Percentiles rank a stretch among this genome's conserved stretches.
Conservation (phyloP, 2,113 vertebrate species). For the Bubalus kerabau region DNA sequence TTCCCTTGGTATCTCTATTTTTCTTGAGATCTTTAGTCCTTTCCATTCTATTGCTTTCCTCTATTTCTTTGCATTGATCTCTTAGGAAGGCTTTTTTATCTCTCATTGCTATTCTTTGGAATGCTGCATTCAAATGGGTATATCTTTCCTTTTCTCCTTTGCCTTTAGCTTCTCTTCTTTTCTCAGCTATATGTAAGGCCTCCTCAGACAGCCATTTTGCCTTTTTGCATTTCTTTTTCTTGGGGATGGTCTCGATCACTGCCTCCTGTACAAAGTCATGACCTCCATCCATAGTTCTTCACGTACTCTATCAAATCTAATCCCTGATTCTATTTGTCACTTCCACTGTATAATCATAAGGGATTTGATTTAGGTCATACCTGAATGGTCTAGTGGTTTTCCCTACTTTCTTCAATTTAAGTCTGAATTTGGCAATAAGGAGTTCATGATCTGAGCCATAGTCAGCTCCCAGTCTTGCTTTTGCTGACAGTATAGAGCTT, state of each 20-base stretch:
- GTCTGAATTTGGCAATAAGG: background rate
- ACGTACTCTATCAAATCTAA: background rate
- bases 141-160: background rate
- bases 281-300: background rate
- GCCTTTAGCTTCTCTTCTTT: background rate
- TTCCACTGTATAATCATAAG: background rate
- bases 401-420: background rate
- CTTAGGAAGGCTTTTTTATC: background rate
- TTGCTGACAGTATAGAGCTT: background rate
- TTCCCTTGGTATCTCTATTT: background rate
- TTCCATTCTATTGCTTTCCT: background rate
- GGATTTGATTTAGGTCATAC: background rate
- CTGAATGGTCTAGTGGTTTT: background rate
- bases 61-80: background rate
- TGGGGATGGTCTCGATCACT: background rate
- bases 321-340: background rate
- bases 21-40: background rate
- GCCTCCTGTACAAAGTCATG: background rate
- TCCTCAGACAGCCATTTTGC: background rate
- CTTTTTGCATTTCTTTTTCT: background rate
- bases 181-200: background rate
- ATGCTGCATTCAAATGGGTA: accelerated
- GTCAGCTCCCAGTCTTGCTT: background rate
- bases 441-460: background rate
- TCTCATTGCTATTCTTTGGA: background rate